These are phyloP conservation scores for Oscarella lobularis DNA, from an alignment of 37 sponge, comb jelly and placozoan species.

Conservation along the genomic window DNA sequence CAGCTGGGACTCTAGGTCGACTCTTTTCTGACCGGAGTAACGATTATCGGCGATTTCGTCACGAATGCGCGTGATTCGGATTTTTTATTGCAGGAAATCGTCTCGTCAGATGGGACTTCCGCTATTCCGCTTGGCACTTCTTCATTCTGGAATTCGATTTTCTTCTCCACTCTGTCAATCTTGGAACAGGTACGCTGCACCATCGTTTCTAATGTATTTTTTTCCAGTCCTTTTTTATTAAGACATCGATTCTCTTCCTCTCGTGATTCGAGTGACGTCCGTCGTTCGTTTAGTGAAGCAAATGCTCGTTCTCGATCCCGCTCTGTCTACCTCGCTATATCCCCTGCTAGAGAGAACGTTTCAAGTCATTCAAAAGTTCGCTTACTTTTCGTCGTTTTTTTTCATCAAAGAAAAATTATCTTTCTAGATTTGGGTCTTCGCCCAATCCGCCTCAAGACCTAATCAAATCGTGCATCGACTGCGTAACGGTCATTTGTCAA, in stretches of 20 bases:
- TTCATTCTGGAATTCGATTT: constrained; percentile 17
- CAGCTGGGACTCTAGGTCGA: constrained; percentile 4
- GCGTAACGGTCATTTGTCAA: not conserved
- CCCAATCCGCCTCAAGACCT: not conserved
- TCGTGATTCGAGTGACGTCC: not conserved
- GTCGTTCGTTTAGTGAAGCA: not conserved
- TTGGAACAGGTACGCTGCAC: constrained; percentile 39
- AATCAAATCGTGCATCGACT: not conserved
- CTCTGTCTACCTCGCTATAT: not conserved
- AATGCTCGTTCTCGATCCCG: not conserved
- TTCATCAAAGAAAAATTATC: too few species aligned
- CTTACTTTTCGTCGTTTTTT: too few species aligned
- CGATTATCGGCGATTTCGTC: too few species aligned
- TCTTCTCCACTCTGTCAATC: constrained; percentile 18
- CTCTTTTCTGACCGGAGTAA: too few species aligned
- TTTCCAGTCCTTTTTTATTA: not conserved
- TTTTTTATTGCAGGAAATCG: not conserved
- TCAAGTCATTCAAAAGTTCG: not conserved
- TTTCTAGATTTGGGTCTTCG: not conserved
- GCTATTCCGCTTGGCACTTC: constrained; percentile 48
- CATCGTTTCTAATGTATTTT: too few species aligned
- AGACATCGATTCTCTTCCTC: not conserved
- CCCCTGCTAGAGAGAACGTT: not conserved
- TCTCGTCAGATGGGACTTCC: constrained; percentile 25
- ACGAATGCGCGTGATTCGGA: not conserved